Percentiles rank a stretch among this genome's conserved stretches.
Conservation (phyloP, 2,888 invertebrate genomes). For the Sphaerolaimus hirsutus region DNA sequence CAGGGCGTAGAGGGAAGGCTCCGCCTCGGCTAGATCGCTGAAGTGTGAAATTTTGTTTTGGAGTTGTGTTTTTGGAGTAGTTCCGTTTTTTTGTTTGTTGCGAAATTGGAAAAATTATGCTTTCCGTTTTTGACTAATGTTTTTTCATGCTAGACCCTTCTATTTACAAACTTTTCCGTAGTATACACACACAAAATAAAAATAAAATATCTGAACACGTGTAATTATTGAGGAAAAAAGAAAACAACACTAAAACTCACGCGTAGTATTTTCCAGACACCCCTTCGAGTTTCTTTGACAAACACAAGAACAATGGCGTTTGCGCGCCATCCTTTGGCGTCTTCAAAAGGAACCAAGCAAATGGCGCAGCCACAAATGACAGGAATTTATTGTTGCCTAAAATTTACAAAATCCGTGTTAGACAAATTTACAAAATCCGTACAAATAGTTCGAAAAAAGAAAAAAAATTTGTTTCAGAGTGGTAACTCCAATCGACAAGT, state of each 20-base stretch:
- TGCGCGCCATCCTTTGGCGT: slow-evolving; percentile 54
- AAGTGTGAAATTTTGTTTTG: no score
- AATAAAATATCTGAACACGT: neutral
- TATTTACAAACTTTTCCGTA: no score
- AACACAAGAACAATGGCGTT: slow-evolving; percentile 48
- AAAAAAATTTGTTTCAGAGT: neutral
- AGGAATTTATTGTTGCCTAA: slow-evolving; percentile 4
- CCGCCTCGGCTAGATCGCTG: no score
- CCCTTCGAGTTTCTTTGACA: slow-evolving; percentile 46
- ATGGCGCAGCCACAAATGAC: slow-evolving; percentile 1
- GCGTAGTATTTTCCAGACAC: slow-evolving; percentile 51
- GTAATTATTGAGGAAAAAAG: no score
- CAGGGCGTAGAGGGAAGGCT: no score
- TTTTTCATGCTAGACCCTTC: no score
- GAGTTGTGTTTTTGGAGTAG: no score
- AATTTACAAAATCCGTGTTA: neutral
- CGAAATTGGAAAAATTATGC: no score
- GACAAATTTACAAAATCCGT: neutral
- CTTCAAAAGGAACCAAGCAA: slow-evolving; percentile 30
- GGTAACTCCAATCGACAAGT: no score
- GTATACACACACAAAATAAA: neutral
- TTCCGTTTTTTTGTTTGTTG: no score
- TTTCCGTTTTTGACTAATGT: no score
- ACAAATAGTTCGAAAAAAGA: neutral
- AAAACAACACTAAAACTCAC: neutral